Evolutionary conservation across 2,113 vertebrate species (phyloP).

Genomic region (Ammodramus savannarum): DNA sequence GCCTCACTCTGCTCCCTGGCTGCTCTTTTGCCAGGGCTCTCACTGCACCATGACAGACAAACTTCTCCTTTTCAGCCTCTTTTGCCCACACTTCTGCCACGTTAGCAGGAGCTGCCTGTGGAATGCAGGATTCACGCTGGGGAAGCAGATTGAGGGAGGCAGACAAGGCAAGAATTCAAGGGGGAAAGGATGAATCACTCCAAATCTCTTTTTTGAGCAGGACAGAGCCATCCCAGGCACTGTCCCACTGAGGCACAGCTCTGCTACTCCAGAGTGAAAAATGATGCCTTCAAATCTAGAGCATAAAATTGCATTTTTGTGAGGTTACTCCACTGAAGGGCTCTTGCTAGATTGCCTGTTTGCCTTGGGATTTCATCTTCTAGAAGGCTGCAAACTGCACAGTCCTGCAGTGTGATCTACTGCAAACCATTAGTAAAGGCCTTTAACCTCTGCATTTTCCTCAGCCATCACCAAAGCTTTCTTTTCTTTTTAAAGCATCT

Average conservation of each 20-base stretch:
- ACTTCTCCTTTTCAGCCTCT: not conserved
- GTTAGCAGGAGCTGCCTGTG: not conserved
- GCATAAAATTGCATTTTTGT: not conserved
- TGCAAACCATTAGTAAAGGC: not conserved
- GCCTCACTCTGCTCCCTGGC: not conserved
- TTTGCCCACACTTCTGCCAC: not conserved
- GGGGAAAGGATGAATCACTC: not conserved
- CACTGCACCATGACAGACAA: not conserved
- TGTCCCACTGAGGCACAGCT: not conserved
- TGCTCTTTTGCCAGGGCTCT: not conserved
- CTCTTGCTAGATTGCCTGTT: rapidly evolving
- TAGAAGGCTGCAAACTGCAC: not conserved
- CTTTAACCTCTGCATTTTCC: not conserved
- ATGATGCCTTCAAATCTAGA: not conserved
- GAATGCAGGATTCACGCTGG: not conserved
- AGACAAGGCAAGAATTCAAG: not conserved
- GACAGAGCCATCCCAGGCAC: not conserved
- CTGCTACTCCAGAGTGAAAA: not conserved
- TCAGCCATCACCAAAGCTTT: not conserved
- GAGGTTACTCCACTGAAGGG: not conserved
- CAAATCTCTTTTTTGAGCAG: not conserved
- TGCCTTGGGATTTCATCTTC: not conserved
- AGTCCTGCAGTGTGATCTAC: not conserved
- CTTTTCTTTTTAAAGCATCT: not conserved
- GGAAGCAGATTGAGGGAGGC: not conserved